Base-by-base conservation (phyloP, 2,797 vertebrate genomes). In the Chrysocyon brachyurus region DNA sequence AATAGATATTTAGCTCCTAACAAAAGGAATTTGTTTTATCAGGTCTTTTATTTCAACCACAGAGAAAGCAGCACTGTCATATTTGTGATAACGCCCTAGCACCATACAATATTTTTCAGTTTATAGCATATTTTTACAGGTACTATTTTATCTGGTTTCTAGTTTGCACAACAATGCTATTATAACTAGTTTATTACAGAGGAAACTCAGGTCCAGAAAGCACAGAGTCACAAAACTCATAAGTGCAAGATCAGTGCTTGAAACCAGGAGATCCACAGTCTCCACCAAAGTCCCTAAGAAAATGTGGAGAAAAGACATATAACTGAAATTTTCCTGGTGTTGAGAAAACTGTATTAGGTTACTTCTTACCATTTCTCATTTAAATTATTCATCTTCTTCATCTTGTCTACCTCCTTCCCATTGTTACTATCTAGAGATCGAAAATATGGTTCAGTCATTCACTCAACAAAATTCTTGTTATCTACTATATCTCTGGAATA, bases 1-100 rank as follows among this genome's bases (percentile, higher is more conserved):
- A 90, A 83, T 24, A 78, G 24, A 75, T 79, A 56, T 61, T 95
- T 81, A 96, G 19, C 85, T 61, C 6, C 40, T 87, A 52, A 64
- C 9, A 72, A 91, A 83, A 94, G 52, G 11, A 26, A 52, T 49
- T 83, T 78, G 17, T 49, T 94, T 94, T 59, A 84, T 5, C 12
- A 54, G 31, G 2, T 54, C 3, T 89, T 93, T 79, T 66, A 73
- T 83, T 93, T 86, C 17, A 85, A 66, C 2, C 52, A 12, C 21
- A 87, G n/a, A 86, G 49, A 94, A 33, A 46, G 54, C 73, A 86
- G 22, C 33, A 49, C 28, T 19, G 3, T 56, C 8, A 61, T 73
- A 40, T 87, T 89, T 89, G 24, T 64, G 31, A 82, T 64, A 81
- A 59, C 52, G 36, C 15, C 6, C 75, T 75, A 63, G 6, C 7